Conservation (phyloP, 2,113 vertebrate species). For the Otolemur garnettii region DNA sequence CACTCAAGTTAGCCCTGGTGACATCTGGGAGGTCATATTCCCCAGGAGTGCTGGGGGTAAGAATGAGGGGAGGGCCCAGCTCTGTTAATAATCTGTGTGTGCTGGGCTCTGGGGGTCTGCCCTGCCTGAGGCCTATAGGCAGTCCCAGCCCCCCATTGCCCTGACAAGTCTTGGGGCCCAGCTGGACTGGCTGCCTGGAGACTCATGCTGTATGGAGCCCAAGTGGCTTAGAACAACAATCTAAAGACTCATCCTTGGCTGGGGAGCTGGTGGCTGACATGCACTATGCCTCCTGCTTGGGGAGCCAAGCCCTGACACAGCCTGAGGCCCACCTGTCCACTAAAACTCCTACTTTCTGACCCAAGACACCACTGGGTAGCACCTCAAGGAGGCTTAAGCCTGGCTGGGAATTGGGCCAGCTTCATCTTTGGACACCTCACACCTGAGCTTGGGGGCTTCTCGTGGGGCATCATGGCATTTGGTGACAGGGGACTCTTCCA, state of each 20-base stretch:
- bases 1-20: not conserved
- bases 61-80: too few species aligned
- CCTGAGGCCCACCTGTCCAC: not conserved
- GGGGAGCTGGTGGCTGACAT: not conserved
- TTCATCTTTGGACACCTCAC: not conserved
- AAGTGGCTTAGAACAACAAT: not conserved
- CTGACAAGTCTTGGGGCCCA: not conserved
- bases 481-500: not conserved
- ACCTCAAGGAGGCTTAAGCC: too few species aligned
- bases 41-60: not conserved
- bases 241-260: not conserved
- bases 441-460: not conserved
- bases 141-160: not conserved
- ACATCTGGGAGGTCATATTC: not conserved
- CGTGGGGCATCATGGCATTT: not conserved
- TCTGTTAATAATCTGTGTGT: not conserved
- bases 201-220: rapidly evolving
- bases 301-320: not conserved
- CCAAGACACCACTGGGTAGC: not conserved
- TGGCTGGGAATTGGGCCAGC: not conserved
- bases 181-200: not conserved
- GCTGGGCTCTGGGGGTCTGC: not conserved
- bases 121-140: not conserved
- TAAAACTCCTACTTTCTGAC: not conserved
- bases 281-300: not conserved